Evolutionary conservation across 2,888 invertebrate species (phyloP), one percentile per base, ranked within the genome.

Genomic region (Pristionchus mayeri): DNA sequence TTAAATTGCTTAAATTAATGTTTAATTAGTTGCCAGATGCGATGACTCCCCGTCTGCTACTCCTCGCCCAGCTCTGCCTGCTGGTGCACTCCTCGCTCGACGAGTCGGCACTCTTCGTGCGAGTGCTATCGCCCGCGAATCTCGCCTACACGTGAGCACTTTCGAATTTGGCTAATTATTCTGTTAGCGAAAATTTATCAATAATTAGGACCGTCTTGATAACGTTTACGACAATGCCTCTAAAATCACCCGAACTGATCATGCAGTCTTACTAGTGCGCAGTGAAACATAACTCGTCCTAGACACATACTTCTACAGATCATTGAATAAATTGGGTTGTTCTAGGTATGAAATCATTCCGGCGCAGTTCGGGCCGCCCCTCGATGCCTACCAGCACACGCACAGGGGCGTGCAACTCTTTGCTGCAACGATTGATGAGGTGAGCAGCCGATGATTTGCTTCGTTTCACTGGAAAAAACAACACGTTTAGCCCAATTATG

Each of bases 71-170:
- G 9, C 67, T 67, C 37, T 67, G 34, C 67, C 37, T 67, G 37
- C 37, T n/a, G 37, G 67, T 21, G 21, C 16, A 9, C 67, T 37
- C 67, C 18, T 34, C 34, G 3, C 67, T 37, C 37, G 67, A 67
- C 37, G 67, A 67, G n/a, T 67, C 37, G 3, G 67, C 67, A 18
- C 37, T 67, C 21, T 67, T 67, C 67, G 67, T 37, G 37, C 67
- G 67, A n/a, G 67, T 67, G 37, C 67, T 67, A 34, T 34, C 67
- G 67, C 67, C 67, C 37, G 67, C 67, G 6, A 16, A 34, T 3
- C 67, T 67, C 37, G 67, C 67, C 67, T 67, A 67, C 67, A 67
- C 67, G 34, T 60, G 16, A 9, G 60, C n/a, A n/a, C n/a, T n/a
- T n/a, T n/a, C n/a, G n/a, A n/a, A n/a, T n/a, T n/a, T n/a, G n/a